A percentile compares a stretch with the other conserved stretches of the same genome.
Conservation (phyloP, 1,140 invertebrate species). For the Thereuonema tuberculata region DNA sequence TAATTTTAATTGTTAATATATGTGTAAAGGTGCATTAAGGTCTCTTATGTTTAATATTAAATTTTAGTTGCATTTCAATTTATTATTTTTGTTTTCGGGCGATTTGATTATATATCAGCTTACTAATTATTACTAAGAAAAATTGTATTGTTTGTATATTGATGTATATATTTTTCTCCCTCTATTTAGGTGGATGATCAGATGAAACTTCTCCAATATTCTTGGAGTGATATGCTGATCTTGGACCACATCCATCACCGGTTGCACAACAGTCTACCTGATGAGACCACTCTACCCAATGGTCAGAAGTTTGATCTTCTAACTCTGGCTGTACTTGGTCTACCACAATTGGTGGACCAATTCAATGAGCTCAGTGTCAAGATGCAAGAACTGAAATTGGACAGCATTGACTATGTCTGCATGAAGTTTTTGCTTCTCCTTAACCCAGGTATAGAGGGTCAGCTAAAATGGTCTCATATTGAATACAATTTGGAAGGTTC, state of each 20-base stretch:
- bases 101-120: too few relatives aligned
- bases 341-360: constrained; percentile 67
- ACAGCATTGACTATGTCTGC: constrained; percentile 89
- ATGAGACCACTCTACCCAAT: constrained; percentile 82
- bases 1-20: too few relatives aligned
- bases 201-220: constrained; percentile 94
- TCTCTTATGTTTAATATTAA: too few relatives aligned
- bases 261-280: constrained; percentile 81
- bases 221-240: constrained; percentile 95
- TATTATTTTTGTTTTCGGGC: too few relatives aligned
- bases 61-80: too few relatives aligned
- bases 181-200: constrained; percentile 95
- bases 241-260: constrained; percentile 91
- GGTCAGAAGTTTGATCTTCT: constrained; percentile 90
- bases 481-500: too few relatives aligned
- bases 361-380: constrained; percentile 82
- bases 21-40: too few relatives aligned
- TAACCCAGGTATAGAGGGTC: constrained; percentile 79
- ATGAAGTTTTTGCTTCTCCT: constrained; percentile 91
- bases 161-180: too few relatives aligned
- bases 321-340: constrained; percentile 75
- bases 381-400: constrained; percentile 85
- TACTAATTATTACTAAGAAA: too few relatives aligned
- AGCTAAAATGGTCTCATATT: too few relatives aligned
- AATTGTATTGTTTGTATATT: too few relatives aligned